Evolutionary conservation across 2,797 vertebrate species (phyloP), one percentile per base, ranked within the genome.

Genomic region (Rhynchonycteris naso): DNA sequence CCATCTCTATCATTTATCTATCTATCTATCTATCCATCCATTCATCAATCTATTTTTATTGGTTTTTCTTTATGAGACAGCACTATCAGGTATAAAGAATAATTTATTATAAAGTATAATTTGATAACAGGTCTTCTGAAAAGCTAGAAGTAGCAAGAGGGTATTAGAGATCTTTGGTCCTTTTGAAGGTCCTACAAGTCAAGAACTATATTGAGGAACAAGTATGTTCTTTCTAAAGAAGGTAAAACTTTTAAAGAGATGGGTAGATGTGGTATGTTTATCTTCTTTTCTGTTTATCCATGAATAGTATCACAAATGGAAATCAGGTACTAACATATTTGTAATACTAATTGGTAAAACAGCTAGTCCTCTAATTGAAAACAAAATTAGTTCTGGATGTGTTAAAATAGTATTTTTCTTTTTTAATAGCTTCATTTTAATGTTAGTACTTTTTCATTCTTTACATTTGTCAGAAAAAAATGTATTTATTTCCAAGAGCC

Each of bases 361-460:
- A 75, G 15, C 30, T 92, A 19, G 26, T 3, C 47, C 33, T 86
- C 52, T 92, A 81, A 76, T 43, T 66, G 28, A 68, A 90, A 72
- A 76, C 63, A 80, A 61, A 94, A 88, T 72, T 24, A 47, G 50
- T 54, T 88, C 56, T 63, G 21, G 13, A 28, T 63, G 16, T 69
- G 19, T 80, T 69, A 21, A 83, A 90, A 78, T 68, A 84, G 24
- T 76, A 43, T 43, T 88, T 88, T 52, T 50, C 75, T 75, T 74
- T 88, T 94, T 84, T 63, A 92, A 87, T 61, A 82, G 15, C 35
- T 94, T 81, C 43, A 59, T 52, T 96, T 91, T 91, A 61, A 72
- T 82, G 30, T 85, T 69, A 35, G 18, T 15, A 47, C 38, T 91
- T 63, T 84, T 94, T 61, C 52, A 89, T 79, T 89, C 11, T 76